Conservation (phyloP, 2,113 vertebrate species). For the Capra hircus region DNA sequence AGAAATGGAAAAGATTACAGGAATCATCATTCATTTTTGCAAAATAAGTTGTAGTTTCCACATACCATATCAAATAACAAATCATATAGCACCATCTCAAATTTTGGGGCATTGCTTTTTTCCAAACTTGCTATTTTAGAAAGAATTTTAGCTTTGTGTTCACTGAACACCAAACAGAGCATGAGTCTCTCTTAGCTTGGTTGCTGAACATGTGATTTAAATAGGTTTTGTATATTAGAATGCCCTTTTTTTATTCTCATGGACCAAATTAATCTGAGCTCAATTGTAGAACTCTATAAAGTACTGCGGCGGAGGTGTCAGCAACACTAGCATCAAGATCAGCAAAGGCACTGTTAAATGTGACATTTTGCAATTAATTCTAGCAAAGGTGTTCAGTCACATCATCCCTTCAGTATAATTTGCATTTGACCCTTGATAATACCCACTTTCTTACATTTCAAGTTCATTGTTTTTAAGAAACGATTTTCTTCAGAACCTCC, state of each 20-base stretch:
- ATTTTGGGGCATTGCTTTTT: background rate
- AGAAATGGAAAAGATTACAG: conserved; percentile 22
- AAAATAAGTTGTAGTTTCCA: background rate
- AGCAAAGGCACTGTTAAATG: background rate
- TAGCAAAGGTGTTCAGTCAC: background rate
- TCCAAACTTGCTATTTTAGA: background rate
- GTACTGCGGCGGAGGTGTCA: background rate
- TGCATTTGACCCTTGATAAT: background rate
- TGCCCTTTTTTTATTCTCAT: background rate
- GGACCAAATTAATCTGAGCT: background rate
- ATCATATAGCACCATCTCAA: background rate
- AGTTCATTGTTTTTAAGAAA: background rate
- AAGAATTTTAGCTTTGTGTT: background rate
- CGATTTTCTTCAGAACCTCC: background rate
- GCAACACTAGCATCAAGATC: background rate
- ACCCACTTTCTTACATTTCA: background rate
- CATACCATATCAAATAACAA: background rate
- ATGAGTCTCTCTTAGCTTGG: background rate
- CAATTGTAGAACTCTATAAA: background rate
- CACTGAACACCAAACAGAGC: background rate
- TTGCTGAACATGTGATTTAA: background rate
- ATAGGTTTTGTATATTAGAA: background rate
- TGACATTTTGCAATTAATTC: conserved; percentile 27
- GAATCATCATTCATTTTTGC: background rate
- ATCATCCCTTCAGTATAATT: background rate